phyloP scores from a whole-genome alignment of 2,797 vertebrate genomes.

The Lycodopsis pacificus region DNA sequence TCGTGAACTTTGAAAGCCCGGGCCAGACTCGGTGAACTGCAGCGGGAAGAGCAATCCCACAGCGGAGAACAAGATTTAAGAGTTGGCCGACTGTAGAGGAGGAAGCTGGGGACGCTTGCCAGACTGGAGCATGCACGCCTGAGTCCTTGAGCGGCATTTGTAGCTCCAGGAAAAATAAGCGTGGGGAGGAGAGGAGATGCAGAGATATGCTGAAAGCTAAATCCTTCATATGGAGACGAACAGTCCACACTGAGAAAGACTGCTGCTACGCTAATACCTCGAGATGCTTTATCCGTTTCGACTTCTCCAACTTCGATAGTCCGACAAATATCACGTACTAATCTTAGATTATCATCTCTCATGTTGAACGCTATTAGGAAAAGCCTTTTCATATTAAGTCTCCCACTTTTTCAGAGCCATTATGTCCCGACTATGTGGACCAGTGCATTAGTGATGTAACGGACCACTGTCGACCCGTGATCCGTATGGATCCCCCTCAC shows the following conservation, averaged over 20 bases:
- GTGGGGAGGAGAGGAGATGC: slow-evolving; percentile 19
- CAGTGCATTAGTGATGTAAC: too few species aligned
- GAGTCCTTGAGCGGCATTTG: slow-evolving; percentile 66
- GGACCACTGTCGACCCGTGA: too few species aligned
- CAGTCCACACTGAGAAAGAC: slow-evolving; percentile 28
- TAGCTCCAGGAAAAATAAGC: slow-evolving; percentile 47
- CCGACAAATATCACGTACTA: background rate
- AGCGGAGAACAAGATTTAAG: slow-evolving; percentile 47
- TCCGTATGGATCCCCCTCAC: too few species aligned
- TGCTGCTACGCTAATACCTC: slow-evolving; percentile 33
- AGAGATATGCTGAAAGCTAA: slow-evolving; percentile 60
- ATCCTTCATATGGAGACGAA: slow-evolving; percentile 47
- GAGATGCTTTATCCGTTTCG: background rate
- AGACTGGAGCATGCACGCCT: slow-evolving; percentile 37
- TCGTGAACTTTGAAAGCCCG: slow-evolving; percentile 31
- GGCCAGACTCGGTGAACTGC: slow-evolving; percentile 19
- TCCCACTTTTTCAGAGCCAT: too few species aligned
- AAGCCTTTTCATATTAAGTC: too few species aligned
- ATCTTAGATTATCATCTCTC: too few species aligned
- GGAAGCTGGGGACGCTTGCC: slow-evolving; percentile 30
- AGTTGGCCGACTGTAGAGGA: slow-evolving; percentile 22
- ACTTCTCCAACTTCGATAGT: slow-evolving; percentile 18
- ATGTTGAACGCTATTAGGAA: too few species aligned
- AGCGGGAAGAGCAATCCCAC: slow-evolving; percentile 37
- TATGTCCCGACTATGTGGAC: too few species aligned